Conservation (phyloP, 2,888 invertebrate genomes). For the Cephalotes varians region DNA sequence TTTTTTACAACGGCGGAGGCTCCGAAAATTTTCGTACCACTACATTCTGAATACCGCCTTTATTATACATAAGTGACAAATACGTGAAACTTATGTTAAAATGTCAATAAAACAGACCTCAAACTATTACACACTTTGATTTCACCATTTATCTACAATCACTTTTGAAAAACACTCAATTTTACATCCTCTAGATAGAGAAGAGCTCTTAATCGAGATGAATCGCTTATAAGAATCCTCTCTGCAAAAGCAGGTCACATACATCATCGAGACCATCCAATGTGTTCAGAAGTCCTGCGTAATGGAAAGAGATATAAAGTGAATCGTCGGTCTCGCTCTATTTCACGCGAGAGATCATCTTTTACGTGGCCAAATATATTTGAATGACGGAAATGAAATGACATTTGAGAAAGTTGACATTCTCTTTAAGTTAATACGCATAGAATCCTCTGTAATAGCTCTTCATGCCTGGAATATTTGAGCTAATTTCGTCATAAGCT, state of each 20-base stretch:
- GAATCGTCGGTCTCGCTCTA: not conserved
- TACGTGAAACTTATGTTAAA: too few relatives aligned
- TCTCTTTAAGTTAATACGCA: not conserved
- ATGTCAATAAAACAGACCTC: too few relatives aligned
- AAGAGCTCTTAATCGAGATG: too few relatives aligned
- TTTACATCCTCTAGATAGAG: too few relatives aligned
- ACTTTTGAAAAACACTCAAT: too few relatives aligned
- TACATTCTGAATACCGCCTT: too few relatives aligned
- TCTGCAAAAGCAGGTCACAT: conserved; percentile 36
- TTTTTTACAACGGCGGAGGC: too few relatives aligned
- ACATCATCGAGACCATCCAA: conserved; percentile 23
- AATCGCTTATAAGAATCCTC: conserved; percentile 23
- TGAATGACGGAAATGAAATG: not conserved
- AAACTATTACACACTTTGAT: too few relatives aligned
- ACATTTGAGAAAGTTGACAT: not conserved
- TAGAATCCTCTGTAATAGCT: not conserved
- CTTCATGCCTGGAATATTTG: not conserved
- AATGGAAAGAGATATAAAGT: not conserved
- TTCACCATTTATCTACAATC: too few relatives aligned
- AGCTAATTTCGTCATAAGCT: not conserved
- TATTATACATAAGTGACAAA: too few relatives aligned
- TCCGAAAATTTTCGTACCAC: too few relatives aligned
- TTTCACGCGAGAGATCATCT: not conserved
- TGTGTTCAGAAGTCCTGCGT: conserved; percentile 2
- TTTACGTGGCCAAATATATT: conserved; percentile 22